These are phyloP conservation scores for Oryctes rhinoceros DNA, from an alignment of 1,140 invertebrate genomes.

Conservation along the genomic window DNA sequence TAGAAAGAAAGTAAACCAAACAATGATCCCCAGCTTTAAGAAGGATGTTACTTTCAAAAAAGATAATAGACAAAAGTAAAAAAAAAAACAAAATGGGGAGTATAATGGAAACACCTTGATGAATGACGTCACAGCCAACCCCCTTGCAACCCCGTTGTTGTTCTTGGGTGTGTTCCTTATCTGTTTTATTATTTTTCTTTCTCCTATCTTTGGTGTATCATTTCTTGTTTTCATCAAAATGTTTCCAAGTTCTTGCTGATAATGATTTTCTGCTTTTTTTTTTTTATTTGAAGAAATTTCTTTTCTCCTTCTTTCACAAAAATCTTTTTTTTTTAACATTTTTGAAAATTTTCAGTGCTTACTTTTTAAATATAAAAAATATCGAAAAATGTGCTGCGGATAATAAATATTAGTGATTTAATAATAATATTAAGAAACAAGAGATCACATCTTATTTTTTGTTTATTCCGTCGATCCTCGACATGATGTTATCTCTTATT, in stretches of 20 bases:
- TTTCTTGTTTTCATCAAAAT: constrained; percentile 61
- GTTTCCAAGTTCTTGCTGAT: constrained; percentile 58
- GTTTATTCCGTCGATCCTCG: neutral
- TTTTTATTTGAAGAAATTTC: neutral
- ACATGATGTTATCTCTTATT: neutral
- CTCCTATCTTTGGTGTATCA: neutral
- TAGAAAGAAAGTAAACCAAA: constrained; percentile 52
- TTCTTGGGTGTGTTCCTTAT: neutral
- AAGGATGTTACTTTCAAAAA: constrained; percentile 4
- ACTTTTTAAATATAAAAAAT: neutral
- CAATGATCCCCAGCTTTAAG: constrained; percentile 55
- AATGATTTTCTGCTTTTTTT: constrained; percentile 16
- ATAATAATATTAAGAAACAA: neutral
- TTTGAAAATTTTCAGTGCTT: neutral
- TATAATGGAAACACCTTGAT: constrained; percentile 65
- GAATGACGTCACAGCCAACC: constrained; percentile 58
- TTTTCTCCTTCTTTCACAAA: neutral
- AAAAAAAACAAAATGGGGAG: constrained; percentile 42
- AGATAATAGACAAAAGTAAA: neutral
- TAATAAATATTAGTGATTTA: constrained; percentile 29
- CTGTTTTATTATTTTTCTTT: too few relatives aligned
- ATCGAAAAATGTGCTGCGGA: constrained; percentile 20
- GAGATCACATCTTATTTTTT: neutral
- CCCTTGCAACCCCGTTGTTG: constrained; percentile 47
- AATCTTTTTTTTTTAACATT: neutral